Evolutionary conservation across 2,888 invertebrate species (phyloP), one percentile per base, ranked within the genome.

Genomic region (Pristionchus arcanus): DNA sequence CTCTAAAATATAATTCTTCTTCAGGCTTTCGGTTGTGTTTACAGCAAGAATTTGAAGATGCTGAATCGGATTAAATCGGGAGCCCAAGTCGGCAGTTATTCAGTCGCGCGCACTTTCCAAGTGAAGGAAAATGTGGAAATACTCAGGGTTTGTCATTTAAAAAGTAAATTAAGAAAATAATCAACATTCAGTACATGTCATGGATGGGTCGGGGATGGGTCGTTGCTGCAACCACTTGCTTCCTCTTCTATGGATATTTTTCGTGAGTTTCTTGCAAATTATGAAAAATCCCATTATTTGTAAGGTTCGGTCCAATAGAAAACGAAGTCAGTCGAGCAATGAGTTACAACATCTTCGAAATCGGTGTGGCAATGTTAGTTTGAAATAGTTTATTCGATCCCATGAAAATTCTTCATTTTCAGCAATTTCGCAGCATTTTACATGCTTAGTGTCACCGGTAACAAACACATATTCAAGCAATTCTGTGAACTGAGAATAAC

Each of bases 261-360:
- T n/a, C 37, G 74, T 74, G 2, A 74, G 74, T 15, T 74, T 71
- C 16, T 11, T 25, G 1, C 63, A 25, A 7, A 4, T 63, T 63
- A 21, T 9, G 37, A 37, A 74, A 34, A 74, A 5, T 42, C 42
- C 3, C 21, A 19, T 37, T 15, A 19, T 5, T 68, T 15, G 34
- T 74, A 7, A 74, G 74, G 37, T 74, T 74, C 42, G 74, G 74
- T 7, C 74, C 74, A 5, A 74, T 1, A 37, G 74, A 37, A 2
- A 28, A 37, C 42, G 34, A 74, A 21, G 3, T 37, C 7, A 21
- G 21, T 21, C 74, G 74, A 37, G 74, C 74, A 2, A 21, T 74
- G 21, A 74, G 74, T 37, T 74, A 74, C 74, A 74, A 34, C 21
- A 74, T 74, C 21, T 74, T 74, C 42, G 74, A 74, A 11, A 37